Percentiles rank a stretch among this genome's conserved stretches.
Evolutionary conservation across 2,888 invertebrate species (phyloP).

Genomic region (Amphipoea lucens): DNA sequence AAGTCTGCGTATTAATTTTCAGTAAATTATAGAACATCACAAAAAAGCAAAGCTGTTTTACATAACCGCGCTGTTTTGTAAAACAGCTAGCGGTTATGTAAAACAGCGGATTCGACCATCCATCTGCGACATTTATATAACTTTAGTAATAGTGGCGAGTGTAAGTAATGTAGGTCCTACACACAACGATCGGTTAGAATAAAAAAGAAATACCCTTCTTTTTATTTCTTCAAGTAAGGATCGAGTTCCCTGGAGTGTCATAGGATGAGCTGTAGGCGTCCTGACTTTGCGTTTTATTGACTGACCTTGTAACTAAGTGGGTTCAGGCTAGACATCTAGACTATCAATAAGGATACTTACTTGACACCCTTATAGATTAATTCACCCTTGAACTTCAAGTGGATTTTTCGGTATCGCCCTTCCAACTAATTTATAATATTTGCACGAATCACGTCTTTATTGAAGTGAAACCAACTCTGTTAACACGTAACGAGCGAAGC

Average conservation of each 20-base stretch:
- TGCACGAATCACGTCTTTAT: conserved; percentile 26
- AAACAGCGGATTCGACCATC: background rate
- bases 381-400: background rate
- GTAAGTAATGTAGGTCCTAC: background rate
- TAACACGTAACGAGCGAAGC: conserved; percentile 57
- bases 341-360: background rate
- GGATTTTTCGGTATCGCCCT: background rate
- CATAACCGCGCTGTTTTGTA: background rate
- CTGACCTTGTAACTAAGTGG: background rate
- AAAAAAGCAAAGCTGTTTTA: background rate
- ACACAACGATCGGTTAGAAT: too few species aligned
- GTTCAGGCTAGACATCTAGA: background rate
- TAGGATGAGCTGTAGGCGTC: background rate
- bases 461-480: conserved; percentile 34
- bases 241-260: background rate
- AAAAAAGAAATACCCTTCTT: background rate
- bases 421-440: conserved; percentile 38
- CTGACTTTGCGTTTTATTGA: background rate
- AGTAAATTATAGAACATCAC: background rate
- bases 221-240: background rate
- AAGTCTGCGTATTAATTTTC: background rate
- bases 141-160: background rate
- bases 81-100: background rate
- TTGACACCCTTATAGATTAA: background rate
- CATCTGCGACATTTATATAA: background rate